A percentile compares a stretch with the other conserved stretches of the same genome.
phyloP scores from a whole-genome alignment of 1,140 invertebrate species.

The Dolichoris vasculosae region DNA sequence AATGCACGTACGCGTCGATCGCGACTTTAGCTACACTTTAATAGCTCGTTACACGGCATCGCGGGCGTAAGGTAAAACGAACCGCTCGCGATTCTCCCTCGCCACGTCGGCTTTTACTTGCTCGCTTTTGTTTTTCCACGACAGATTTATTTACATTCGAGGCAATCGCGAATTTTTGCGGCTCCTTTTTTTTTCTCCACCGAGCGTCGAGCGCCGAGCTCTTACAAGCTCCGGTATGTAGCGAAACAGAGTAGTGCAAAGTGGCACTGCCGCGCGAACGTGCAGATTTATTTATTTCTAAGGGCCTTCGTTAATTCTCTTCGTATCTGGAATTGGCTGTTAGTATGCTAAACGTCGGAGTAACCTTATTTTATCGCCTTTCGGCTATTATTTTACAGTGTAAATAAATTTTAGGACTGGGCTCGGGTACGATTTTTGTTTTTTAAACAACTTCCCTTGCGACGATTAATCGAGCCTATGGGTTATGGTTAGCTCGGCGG shows the following conservation, averaged over 20 bases:
- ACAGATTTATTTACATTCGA: slow-evolving; percentile 37
- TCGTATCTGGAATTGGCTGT: slow-evolving; percentile 6
- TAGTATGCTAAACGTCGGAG: slow-evolving; percentile 1
- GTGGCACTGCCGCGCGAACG: slow-evolving; percentile 17
- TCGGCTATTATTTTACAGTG: slow-evolving; percentile 12
- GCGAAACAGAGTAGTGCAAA: slow-evolving; percentile 19
- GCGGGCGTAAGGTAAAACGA: background rate
- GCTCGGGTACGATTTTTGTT: background rate
- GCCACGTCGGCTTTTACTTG: background rate
- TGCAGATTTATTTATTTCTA: slow-evolving; percentile 33
- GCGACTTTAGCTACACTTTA: slow-evolving; percentile 22
- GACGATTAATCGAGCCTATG: background rate
- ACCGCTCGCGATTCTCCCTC: slow-evolving; percentile 17
- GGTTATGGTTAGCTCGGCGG: too few relatives aligned
- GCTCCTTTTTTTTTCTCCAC: background rate
- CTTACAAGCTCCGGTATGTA: slow-evolving; percentile 16
- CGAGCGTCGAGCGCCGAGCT: background rate
- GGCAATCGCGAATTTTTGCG: slow-evolving; percentile 28
- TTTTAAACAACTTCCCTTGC: background rate
- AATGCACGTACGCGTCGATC: background rate
- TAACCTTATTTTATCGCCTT: slow-evolving; percentile 3
- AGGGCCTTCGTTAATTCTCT: slow-evolving; percentile 20
- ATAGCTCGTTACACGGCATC: slow-evolving; percentile 31
- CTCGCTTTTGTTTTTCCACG: slow-evolving; percentile 1
- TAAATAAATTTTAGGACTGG: background rate